These are phyloP conservation scores for Junco hyemalis DNA, from an alignment of 2,113 vertebrate genomes.

Conservation along the genomic window DNA sequence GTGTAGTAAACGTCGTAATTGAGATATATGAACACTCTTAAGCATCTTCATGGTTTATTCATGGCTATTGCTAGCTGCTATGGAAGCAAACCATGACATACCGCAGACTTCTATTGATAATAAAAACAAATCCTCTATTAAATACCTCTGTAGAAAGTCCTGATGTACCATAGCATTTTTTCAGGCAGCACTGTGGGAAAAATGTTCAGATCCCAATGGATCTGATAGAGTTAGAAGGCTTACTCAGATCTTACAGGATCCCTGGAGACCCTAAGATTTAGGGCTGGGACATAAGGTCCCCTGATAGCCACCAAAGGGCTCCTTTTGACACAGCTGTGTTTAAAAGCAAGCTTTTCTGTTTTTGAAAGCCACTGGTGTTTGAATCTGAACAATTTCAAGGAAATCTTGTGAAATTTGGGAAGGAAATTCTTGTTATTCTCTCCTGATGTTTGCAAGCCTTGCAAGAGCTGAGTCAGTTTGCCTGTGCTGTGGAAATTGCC, in stretches of 20 bases:
- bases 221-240: background rate
- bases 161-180: background rate
- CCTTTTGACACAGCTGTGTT: background rate
- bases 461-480: background rate
- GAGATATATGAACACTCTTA: constrained; percentile 34
- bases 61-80: background rate
- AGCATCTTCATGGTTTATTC: constrained; percentile 33
- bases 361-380: background rate
- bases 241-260: background rate
- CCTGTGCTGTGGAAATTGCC: background rate
- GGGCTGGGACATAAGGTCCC: background rate
- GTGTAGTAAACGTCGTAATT: constrained; percentile 36
- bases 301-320: background rate
- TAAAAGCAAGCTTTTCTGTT: background rate
- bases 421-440: background rate
- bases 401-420: background rate
- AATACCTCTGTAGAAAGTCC: background rate
- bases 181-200: background rate
- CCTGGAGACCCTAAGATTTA: background rate
- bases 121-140: background rate
- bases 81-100: background rate
- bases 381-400: background rate
- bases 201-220: background rate
- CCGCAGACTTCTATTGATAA: background rate
- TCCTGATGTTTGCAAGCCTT: background rate